phyloP scores from a whole-genome alignment of 2,797 vertebrate species.

The Rhinella marina region DNA sequence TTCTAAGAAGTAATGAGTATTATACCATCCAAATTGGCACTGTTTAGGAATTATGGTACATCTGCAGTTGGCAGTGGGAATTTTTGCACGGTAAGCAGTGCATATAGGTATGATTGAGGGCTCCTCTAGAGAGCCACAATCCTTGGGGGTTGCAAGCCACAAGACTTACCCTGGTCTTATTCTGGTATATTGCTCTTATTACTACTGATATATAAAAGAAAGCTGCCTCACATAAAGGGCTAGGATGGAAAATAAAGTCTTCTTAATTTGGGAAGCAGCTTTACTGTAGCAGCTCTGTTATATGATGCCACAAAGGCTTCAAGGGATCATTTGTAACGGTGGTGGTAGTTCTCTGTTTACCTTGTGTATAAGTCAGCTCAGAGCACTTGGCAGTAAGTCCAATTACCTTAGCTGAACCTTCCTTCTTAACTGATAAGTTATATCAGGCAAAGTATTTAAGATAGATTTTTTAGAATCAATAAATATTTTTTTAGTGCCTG shows the following conservation, averaged over 20 bases:
- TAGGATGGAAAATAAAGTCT: not conserved
- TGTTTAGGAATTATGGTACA: not conserved
- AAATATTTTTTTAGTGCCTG: not conserved
- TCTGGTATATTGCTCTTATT: not conserved
- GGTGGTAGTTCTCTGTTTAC: not conserved
- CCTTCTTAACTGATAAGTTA: constrained; percentile 17
- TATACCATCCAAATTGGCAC: not conserved
- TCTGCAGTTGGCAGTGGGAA: not conserved
- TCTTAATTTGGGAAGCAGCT: not conserved
- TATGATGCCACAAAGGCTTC: not conserved
- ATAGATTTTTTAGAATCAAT: not conserved
- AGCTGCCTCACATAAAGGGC: not conserved
- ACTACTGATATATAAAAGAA: not conserved
- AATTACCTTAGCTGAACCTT: constrained; percentile 37
- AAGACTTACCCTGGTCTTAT: not conserved
- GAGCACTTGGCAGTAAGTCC: not conserved
- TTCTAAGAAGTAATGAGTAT: too few species aligned
- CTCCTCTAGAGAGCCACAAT: not conserved
- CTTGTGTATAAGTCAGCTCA: not conserved
- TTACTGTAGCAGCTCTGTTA: not conserved
- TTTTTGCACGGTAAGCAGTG: not conserved
- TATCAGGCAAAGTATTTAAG: constrained; percentile 22
- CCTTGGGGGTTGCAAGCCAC: not conserved
- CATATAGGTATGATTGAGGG: not conserved
- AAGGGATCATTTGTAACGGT: not conserved